Evolutionary conservation across 2,888 invertebrate species (phyloP).

Genomic region (Nebria brevicollis): DNA sequence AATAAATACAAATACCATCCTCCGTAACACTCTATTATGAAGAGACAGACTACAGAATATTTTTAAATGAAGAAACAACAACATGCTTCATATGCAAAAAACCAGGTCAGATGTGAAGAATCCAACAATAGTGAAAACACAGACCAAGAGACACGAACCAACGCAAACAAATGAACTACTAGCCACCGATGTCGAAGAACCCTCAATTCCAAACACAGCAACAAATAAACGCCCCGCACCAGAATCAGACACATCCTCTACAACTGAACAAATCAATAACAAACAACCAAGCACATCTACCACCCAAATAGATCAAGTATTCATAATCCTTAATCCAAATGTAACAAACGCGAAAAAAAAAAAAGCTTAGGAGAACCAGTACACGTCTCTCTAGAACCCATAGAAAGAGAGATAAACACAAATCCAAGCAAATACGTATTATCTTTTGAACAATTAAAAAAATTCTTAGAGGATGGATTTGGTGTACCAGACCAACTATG

Average conservation of each 20-base stretch:
- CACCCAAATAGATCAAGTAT: slow-evolving; percentile 7
- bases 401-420: slow-evolving; percentile 7
- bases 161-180: background rate
- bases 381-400: background rate
- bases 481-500: slow-evolving; percentile 7
- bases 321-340: background rate
- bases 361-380: background rate
- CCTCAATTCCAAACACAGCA: background rate
- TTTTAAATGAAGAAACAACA: slow-evolving; percentile 10
- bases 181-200: background rate
- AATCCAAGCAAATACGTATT: slow-evolving; percentile 25
- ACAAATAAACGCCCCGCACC: slow-evolving; percentile 5
- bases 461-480: slow-evolving; percentile 7
- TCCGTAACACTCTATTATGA: slow-evolving; percentile 22
- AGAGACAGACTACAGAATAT: slow-evolving; percentile 31
- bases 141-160: background rate
- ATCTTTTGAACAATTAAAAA: slow-evolving; percentile 13
- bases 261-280: background rate
- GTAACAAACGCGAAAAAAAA: background rate
- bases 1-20: slow-evolving; percentile 40
- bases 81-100: slow-evolving; percentile 36
- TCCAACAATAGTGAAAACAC: slow-evolving; percentile 9
- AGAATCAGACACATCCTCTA: background rate
- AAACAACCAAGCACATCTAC: background rate
- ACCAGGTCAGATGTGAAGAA: slow-evolving; percentile 17